Evolutionary conservation across 2,797 vertebrate species (phyloP), one percentile per base, ranked within the genome.

Genomic region (Danio tinwini): DNA sequence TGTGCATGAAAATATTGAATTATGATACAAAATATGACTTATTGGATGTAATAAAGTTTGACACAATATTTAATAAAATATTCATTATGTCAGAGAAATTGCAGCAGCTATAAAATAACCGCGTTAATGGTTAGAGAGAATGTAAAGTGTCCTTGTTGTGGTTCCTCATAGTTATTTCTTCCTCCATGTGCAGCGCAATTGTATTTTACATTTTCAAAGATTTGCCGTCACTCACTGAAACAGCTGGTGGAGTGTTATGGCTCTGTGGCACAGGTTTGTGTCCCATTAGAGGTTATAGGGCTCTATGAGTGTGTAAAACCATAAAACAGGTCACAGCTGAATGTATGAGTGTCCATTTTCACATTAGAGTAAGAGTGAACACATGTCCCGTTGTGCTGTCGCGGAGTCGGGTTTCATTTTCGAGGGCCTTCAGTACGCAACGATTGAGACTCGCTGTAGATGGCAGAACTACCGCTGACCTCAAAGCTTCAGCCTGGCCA

Each of bases 291-390:
- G 53, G 84, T 84, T 85, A 87, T 84, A 84, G 76, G 81, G 81
- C 84, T 85, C 76, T 74, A 52, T 85, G 81, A 87, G 78, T 87
- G 84, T 87, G 84, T 87, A 84, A 87, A 87, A 85, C 83, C 81
- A 85, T 87, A 87, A 87, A 87, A 87, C 84, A 85, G 84, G 86
- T 85, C 86, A 85, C 82, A 87, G 86, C 84, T 85, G 84, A 85
- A 85, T 84, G 86, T 87, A 81, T 42, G 78, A 87, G 86, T 87
- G 84, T 87, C 84, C 84, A 87, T 87, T 87, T 85, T 84, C 84
- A 85, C 84, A 87, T 87, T 85, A 85, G 81, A 84, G 76, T 84
- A 85, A 87, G 82, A 84, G 82, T 70, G 86, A 87, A 85, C 86
- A 87, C 84, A 87, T 87, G 86, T 84, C 86, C 86, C 17, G 84